Base-by-base conservation (phyloP, 1,140 invertebrate genomes). In the Scaptodrosophila lebanonensis region DNA sequence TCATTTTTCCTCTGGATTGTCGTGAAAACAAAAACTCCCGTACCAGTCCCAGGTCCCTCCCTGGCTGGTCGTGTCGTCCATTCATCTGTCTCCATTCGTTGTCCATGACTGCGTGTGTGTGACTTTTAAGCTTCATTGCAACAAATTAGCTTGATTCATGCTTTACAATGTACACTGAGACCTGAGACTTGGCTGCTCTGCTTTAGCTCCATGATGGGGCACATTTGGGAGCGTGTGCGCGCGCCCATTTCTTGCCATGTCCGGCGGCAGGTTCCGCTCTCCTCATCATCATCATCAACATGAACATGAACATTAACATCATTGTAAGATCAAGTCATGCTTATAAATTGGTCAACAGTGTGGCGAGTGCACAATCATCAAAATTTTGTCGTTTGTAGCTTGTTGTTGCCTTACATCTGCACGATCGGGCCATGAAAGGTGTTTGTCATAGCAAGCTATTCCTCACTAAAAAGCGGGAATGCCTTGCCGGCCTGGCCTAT, bases 111-210 rank as follows among this genome's bases (percentile, higher is more conserved):
- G 25, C 5, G 17, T 49, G 25, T 51, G 58, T 52, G 42, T 60
- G 53, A n/a, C n/a, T n/a, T n/a, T n/a, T 77, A 77, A 77, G 72
- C 67, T 77, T 59, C 64, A 60, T 72, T 64, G 72, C 67, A 64
- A 60, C 72, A 77, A 77, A 77, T 77, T 77, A 67, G 72, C 72
- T 77, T 70, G 50, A 70, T 63, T 76, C 60, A 60, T 35, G 58
- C 39, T 62, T 48, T 63, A 54, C 61, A 71, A 38, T 54, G 43
- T 40, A n/a, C n/a, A n/a, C n/a, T n/a, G n/a, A n/a, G n/a, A n/a
- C n/a, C n/a, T n/a, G n/a, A n/a, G n/a, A n/a, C n/a, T n/a, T n/a
- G n/a, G n/a, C n/a, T n/a, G n/a, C n/a, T n/a, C n/a, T n/a, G n/a
- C 54, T 43, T 40, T 50, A 27, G 47, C 33, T 45, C 50, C 49